These are phyloP conservation scores for Eupristina koningsbergeri DNA, from an alignment of 1,140 invertebrate species.

Conservation along the genomic window DNA sequence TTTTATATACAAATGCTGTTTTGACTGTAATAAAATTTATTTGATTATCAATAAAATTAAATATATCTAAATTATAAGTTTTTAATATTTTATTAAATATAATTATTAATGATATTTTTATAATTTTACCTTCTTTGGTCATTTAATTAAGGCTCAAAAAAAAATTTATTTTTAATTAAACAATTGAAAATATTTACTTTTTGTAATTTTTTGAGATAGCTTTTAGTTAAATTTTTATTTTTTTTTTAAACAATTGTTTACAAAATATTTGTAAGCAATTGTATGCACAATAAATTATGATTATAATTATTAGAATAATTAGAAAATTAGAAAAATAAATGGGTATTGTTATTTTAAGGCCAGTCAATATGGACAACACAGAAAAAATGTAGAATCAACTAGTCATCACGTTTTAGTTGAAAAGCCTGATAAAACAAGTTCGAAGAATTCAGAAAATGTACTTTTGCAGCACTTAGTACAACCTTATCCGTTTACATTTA, in stretches of 20 bases:
- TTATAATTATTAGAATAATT: neutral
- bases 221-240: no score
- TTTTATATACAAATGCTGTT: no score
- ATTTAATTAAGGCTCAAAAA: no score
- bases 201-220: no score
- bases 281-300: neutral
- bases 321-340: neutral
- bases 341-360: slow-evolving; percentile 37
- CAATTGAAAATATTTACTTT: no score
- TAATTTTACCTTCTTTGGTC: no score
- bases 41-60: no score
- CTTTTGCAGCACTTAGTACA: slow-evolving; percentile 60
- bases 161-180: no score
- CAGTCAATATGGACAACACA: slow-evolving; percentile 22
- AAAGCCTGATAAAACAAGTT: slow-evolving; percentile 39
- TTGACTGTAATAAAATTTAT: no score
- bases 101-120: no score
- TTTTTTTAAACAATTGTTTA: neutral
- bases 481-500: slow-evolving; percentile 70
- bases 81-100: no score
- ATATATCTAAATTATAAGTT: no score
- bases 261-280: neutral
- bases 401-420: slow-evolving; percentile 2
- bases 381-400: slow-evolving; percentile 36
- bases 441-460: slow-evolving; percentile 59